Evolutionary conservation across 1,140 invertebrate species (phyloP).

Genomic region (Drosophila sechellia): DNA sequence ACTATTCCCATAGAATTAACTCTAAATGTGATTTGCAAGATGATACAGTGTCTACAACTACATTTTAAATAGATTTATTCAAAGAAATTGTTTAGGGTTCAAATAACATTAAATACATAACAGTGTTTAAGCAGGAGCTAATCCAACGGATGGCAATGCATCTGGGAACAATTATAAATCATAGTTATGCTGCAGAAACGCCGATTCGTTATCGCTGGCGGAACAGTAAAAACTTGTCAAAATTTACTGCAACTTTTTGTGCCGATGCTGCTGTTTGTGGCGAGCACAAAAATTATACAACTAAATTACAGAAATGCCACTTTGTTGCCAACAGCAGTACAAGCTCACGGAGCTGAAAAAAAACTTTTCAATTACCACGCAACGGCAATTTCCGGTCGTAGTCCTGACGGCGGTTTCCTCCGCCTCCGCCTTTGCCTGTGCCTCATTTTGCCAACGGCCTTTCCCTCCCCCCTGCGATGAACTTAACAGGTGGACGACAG

Average conservation of each 20-base stretch:
- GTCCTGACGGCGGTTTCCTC: slow-evolving; percentile 30
- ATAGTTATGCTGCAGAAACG: slow-evolving; percentile 8
- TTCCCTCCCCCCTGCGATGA: not conserved
- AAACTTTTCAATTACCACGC: slow-evolving; percentile 70
- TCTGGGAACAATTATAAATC: slow-evolving; percentile 30
- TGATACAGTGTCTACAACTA: not conserved
- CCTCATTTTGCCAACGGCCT: not conserved
- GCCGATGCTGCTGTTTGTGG: slow-evolving; percentile 33
- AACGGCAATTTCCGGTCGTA: slow-evolving; percentile 64
- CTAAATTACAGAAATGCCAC: slow-evolving; percentile 64
- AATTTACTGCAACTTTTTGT: slow-evolving; percentile 56
- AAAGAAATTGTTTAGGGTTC: too few relatives aligned
- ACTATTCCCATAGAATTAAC: not conserved
- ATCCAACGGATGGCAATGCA: not conserved
- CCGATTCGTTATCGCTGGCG: not conserved
- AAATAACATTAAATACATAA: too few relatives aligned
- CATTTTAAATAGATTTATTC: too few relatives aligned
- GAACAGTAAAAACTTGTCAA: slow-evolving; percentile 53
- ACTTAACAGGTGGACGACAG: slow-evolving; percentile 75
- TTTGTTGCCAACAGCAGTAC: slow-evolving; percentile 53
- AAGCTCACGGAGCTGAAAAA: slow-evolving; percentile 16
- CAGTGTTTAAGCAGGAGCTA: too few relatives aligned
- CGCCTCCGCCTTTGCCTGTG: not conserved
- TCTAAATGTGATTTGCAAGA: not conserved
- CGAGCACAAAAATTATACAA: slow-evolving; percentile 56